Evolutionary conservation across 1,140 invertebrate species (phyloP).

Genomic region (Laupala kohalensis): DNA sequence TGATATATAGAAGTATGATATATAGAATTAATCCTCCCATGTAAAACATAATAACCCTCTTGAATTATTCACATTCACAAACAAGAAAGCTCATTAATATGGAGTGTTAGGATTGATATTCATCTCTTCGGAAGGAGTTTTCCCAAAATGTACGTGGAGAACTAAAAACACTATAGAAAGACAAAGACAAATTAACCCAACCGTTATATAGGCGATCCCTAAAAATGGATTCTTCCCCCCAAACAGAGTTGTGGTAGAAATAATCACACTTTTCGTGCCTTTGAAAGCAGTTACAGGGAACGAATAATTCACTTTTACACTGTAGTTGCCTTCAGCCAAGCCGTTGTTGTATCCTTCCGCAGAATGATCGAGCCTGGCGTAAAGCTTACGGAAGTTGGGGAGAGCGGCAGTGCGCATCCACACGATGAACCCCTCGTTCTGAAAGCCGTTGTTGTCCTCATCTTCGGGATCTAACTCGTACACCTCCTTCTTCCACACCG

Average conservation of each 20-base stretch:
- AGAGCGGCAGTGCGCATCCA: conserved; percentile 97
- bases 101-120: neutral
- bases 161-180: conserved; percentile 82
- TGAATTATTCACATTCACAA: too few species aligned
- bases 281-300: conserved; percentile 87
- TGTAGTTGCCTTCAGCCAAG: conserved; percentile 63
- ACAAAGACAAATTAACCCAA: conserved; percentile 84
- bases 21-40: too few species aligned
- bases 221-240: conserved; percentile 97
- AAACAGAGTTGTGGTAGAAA: conserved; percentile 91
- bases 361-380: conserved; percentile 66
- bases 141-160: conserved; percentile 79
- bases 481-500: conserved; percentile 68
- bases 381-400: conserved; percentile 89
- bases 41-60: too few species aligned
- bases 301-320: conserved; percentile 59
- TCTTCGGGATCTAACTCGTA: conserved; percentile 62
- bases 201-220: conserved; percentile 95
- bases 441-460: conserved; percentile 74
- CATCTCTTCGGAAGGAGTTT: conserved; percentile 35
- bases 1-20: too few species aligned
- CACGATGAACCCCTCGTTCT: conserved; percentile 94
- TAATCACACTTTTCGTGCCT: conserved; percentile 84
- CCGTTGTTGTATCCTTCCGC: conserved; percentile 43
- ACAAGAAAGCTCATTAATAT: too few species aligned